Evolutionary conservation across 2,888 invertebrate species (phyloP), one percentile per base, ranked within the genome.

Genomic region (Xanthia icteritia): DNA sequence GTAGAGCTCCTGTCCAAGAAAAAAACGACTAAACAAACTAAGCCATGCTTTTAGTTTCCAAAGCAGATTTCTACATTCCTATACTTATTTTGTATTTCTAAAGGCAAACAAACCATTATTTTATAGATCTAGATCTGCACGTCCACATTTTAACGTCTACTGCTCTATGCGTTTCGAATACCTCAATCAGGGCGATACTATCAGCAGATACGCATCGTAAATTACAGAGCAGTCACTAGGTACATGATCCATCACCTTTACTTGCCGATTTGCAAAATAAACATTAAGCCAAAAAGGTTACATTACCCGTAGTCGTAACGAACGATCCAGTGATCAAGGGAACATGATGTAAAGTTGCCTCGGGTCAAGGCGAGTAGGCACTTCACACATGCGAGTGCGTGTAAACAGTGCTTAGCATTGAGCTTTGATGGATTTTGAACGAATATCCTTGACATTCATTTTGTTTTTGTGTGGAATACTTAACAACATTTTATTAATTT

Each of bases 311-410:
- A 4, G 39, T 4, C 39, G 65, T 66, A 81, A 67, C 70, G 64
- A 79, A 45, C 42, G 79, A 74, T 68, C 73, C 86, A 86, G 83
- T 76, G 76, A 83, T 84, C 84, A 86, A 84, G 86, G 86, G 86
- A 77, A 71, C 76, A 70, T 66, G 73, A 58, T 74, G 68, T 70
- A 69, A 75, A 81, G 71, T 73, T 82, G 71, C 64, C 76, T 75
- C 75, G 79, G 87, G 88, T 89, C 88, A 89, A 88, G 88, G 89
- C 73, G 79, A 77, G 80, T 86, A 73, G 75, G 69, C 81, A 83
- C 87, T 84, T 78, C 71, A 80, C 79, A 83, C 76, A 67, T 66
- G 58, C 69, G 71, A 83, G 72, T 80, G 67, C 73, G 74, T 73
- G 74, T 80, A 85, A 81, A 86, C 80, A 85, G 69, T 80, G 76